phyloP scores from a whole-genome alignment of 2,113 vertebrate genomes.

The Melanerpes aurifrons region DNA sequence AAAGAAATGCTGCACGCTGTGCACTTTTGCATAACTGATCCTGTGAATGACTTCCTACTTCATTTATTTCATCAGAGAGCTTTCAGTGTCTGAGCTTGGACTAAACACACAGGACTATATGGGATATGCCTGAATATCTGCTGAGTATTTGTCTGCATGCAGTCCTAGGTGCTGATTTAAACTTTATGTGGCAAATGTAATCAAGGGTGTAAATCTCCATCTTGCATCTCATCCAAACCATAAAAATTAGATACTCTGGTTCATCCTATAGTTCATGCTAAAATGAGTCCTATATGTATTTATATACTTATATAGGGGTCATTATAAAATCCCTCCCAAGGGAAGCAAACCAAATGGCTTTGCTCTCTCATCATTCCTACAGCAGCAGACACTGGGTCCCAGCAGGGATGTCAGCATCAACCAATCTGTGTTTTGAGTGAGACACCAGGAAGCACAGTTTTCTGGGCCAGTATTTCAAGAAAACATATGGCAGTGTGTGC shows the following conservation, averaged over 20 bases:
- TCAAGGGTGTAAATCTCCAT: neutral
- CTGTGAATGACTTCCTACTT: neutral
- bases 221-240: neutral
- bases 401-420: constrained; percentile 11
- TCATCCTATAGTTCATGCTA: neutral
- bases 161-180: neutral
- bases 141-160: neutral
- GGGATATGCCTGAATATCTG: neutral
- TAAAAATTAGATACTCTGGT: neutral
- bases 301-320: neutral
- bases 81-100: neutral
- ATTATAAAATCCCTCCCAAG: constrained; percentile 6
- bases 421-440: constrained; percentile 16
- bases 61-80: neutral
- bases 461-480: constrained; percentile 23
- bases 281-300: neutral
- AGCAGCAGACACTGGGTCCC: constrained; percentile 8
- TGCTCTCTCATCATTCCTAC: neutral
- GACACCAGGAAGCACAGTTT: neutral
- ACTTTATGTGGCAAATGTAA: neutral
- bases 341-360: constrained; percentile 38
- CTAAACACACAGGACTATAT: neutral
- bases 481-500: neutral
- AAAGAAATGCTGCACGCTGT: neutral
- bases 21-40: neutral